Evolutionary conservation across 2,113 vertebrate species (phyloP).

Genomic region (Arenaria interpres): DNA sequence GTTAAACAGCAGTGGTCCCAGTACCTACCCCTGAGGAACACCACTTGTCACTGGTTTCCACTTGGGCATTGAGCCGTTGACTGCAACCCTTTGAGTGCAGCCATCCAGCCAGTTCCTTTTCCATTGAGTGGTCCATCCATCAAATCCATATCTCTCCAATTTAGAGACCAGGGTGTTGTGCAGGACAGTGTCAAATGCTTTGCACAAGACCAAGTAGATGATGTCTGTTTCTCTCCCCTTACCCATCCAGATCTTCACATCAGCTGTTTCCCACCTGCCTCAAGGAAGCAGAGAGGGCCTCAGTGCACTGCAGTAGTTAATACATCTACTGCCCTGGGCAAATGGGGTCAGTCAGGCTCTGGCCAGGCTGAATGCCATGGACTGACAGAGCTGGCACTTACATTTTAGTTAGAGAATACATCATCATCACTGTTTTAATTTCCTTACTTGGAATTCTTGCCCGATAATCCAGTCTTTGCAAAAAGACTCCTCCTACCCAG

Average conservation of each 20-base stretch:
- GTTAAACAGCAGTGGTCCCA: not conserved
- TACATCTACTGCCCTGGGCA: not conserved
- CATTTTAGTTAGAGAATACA: not conserved
- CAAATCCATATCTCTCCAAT: not conserved
- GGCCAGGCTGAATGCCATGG: not conserved
- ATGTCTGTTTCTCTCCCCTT: not conserved
- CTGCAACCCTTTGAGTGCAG: not conserved
- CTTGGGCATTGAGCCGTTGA: not conserved
- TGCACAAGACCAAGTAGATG: not conserved
- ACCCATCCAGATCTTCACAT: not conserved
- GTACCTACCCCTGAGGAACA: not conserved
- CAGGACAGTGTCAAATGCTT: not conserved
- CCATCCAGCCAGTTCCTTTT: not conserved
- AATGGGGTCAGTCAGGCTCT: not conserved
- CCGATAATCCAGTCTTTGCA: not conserved
- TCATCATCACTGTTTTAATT: not conserved
- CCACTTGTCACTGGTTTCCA: not conserved
- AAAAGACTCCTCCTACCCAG: not conserved
- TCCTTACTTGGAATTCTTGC: slow-evolving; percentile 3
- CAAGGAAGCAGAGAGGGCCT: not conserved
- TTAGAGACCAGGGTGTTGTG: not conserved
- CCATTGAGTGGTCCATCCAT: not conserved
- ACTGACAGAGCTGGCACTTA: not conserved
- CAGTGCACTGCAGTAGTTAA: not conserved
- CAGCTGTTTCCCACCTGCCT: not conserved